Evolutionary conservation across 2,888 invertebrate genomes (phyloP).

Genomic region (Drosophila algonquin): DNA sequence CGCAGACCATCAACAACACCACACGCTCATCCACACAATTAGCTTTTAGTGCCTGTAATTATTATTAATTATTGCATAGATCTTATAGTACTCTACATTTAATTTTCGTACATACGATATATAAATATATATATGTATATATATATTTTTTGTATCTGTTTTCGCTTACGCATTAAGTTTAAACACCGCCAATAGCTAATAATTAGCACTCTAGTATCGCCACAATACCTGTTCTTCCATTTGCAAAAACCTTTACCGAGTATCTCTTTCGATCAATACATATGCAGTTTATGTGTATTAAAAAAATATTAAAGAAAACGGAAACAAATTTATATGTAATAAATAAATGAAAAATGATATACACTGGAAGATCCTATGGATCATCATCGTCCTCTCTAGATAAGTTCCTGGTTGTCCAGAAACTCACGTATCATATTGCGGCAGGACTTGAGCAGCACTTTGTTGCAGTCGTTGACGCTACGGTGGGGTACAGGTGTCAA

Average conservation of each 20-base stretch:
- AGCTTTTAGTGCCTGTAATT: conserved; percentile 62
- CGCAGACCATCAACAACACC: background rate
- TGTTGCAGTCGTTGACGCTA: conserved; percentile 47
- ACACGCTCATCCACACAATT: conserved; percentile 41
- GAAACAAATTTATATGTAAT: conserved; percentile 78
- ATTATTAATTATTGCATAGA: conserved; percentile 48
- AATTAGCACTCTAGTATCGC: conserved; percentile 78
- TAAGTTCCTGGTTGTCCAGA: conserved; percentile 64
- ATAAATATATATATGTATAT: background rate
- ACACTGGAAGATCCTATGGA: conserved; percentile 8
- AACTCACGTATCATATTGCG: conserved; percentile 74
- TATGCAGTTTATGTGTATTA: conserved; percentile 52
- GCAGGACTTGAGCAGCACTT: conserved; percentile 63
- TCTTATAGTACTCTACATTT: conserved; percentile 29
- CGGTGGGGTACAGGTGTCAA: conserved; percentile 4
- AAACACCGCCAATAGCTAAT: conserved; percentile 79
- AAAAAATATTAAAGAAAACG: conserved; percentile 41
- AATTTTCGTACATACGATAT: conserved; percentile 30
- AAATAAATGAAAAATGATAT: conserved; percentile 70
- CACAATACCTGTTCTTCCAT: conserved; percentile 78
- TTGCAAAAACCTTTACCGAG: conserved; percentile 60
- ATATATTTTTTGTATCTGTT: conserved; percentile 57
- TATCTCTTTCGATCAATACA: conserved; percentile 50
- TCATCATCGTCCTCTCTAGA: conserved; percentile 24
- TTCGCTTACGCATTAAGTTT: conserved; percentile 64